phyloP scores from a whole-genome alignment of 2,888 invertebrate species.

The Philopedon plagiatum region DNA sequence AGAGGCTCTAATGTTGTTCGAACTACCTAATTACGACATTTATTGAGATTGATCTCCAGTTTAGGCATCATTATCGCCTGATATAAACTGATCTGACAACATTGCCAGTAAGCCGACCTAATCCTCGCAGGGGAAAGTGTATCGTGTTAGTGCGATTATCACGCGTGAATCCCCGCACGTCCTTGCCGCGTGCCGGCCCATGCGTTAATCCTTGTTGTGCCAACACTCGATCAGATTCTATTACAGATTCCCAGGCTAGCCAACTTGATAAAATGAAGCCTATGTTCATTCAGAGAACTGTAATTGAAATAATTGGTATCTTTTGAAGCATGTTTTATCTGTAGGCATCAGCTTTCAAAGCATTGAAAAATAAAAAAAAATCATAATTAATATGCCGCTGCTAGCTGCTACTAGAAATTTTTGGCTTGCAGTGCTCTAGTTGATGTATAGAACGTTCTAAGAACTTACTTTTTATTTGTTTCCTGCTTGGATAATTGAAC shows the following conservation, averaged over 20 bases:
- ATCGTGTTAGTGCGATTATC: constrained; percentile 66
- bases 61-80: constrained; percentile 40
- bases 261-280: constrained; percentile 28
- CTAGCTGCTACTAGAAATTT: too few species aligned
- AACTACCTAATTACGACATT: constrained; percentile 37
- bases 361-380: too few species aligned
- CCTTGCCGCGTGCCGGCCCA: constrained; percentile 57
- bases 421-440: too few species aligned
- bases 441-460: too few species aligned
- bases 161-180: constrained; percentile 62
- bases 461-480: too few species aligned
- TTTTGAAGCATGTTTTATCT: constrained; percentile 12
- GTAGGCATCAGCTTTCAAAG: too few species aligned
- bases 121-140: constrained; percentile 54
- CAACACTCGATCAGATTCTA: constrained; percentile 58
- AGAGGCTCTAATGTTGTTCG: neutral
- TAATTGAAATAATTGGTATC: constrained; percentile 50
- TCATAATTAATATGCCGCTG: too few species aligned
- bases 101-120: constrained; percentile 57
- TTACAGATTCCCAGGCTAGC: constrained; percentile 49
- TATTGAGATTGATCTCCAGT: constrained; percentile 48
- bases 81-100: constrained; percentile 35
- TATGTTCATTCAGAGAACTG: constrained; percentile 31
- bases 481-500: too few species aligned
- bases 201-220: constrained; percentile 63